A percentile compares a stretch with the other conserved stretches of the same genome.
Conservation (phyloP, 1,140 invertebrate genomes). For the Caenorhabditis inopinata region DNA sequence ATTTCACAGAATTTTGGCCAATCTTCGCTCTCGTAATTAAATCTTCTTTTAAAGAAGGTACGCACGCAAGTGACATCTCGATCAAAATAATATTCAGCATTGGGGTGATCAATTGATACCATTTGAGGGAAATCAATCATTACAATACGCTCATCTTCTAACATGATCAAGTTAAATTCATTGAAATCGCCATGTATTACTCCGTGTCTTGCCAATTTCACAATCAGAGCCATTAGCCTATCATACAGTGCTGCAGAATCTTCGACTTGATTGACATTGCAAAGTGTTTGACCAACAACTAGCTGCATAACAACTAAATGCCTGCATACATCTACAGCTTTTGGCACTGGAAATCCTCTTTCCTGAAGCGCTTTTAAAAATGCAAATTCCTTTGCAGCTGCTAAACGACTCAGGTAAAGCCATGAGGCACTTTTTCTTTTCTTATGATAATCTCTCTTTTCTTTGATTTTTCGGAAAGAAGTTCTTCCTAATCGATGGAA, state of each 20-base stretch:
- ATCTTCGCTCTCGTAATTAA: constrained; percentile 84
- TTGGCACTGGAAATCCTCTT: constrained; percentile 87
- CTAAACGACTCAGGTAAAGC: constrained; percentile 94
- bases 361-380: constrained; percentile 91
- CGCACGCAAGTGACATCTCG: constrained; percentile 89
- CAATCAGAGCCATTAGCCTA: constrained; percentile 90
- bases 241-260: constrained; percentile 83
- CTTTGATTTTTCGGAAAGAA: constrained; percentile 93
- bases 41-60: constrained; percentile 84
- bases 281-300: constrained; percentile 74
- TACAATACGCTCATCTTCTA: constrained; percentile 74
- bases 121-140: constrained; percentile 99
- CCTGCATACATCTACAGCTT: constrained; percentile 88
- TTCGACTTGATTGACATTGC: constrained; percentile 78
- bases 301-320: constrained; percentile 97
- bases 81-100: constrained; percentile 91
- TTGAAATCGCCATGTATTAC: constrained; percentile 99
- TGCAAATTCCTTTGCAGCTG: constrained; percentile 94
- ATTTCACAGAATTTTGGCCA: constrained; percentile 84
- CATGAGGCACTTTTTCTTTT: constrained; percentile 81
- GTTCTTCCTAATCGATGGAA: constrained; percentile 89
- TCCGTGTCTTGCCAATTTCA: constrained; percentile 82
- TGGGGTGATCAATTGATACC: constrained; percentile 87
- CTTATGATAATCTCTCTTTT: constrained; percentile 94
- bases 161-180: constrained; percentile 94